Conservation (phyloP, 1,140 invertebrate genomes). For the Drosophila albomicans region DNA sequence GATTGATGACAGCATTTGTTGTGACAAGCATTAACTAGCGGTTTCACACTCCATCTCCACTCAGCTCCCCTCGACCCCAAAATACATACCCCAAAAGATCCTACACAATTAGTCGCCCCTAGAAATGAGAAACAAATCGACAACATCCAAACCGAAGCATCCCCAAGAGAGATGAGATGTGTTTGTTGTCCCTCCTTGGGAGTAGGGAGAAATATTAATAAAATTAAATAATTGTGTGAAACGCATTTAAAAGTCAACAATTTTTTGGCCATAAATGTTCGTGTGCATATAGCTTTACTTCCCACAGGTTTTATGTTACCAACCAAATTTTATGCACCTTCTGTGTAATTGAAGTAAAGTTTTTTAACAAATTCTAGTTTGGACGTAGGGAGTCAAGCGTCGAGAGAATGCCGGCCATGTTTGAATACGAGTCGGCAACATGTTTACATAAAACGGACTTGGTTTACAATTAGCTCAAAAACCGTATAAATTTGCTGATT, state of each 20-base stretch:
- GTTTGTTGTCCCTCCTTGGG: conserved; percentile 1
- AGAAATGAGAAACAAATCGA: conserved; percentile 61
- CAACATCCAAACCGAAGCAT: conserved; percentile 58
- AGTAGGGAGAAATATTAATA: conserved; percentile 53
- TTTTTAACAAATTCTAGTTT: conserved; percentile 37
- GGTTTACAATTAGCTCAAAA: conserved; percentile 71
- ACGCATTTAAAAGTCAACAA: conserved; percentile 46
- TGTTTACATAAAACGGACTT: conserved; percentile 81
- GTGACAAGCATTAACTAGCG: conserved; percentile 78
- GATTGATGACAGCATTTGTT: conserved; percentile 81
- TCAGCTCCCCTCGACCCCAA: conserved; percentile 8
- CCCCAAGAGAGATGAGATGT: conserved; percentile 18
- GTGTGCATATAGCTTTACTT: conserved; percentile 74
- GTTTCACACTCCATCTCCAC: conserved; percentile 70
- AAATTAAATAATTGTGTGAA: conserved; percentile 79
- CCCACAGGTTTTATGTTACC: conserved; percentile 78
- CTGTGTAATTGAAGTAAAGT: conserved; percentile 64
- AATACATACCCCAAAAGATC: background rate
- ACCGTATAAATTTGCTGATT: conserved; percentile 63
- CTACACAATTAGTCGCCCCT: conserved; percentile 57
- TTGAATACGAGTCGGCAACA: conserved; percentile 78
- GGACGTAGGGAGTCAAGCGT: background rate
- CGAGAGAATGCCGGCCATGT: conserved; percentile 57
- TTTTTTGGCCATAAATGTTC: conserved; percentile 46
- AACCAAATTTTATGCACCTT: conserved; percentile 59